Evolutionary conservation across 2,888 invertebrate genomes (phyloP).

Genomic region (Aphelenchoides bicaudatus): DNA sequence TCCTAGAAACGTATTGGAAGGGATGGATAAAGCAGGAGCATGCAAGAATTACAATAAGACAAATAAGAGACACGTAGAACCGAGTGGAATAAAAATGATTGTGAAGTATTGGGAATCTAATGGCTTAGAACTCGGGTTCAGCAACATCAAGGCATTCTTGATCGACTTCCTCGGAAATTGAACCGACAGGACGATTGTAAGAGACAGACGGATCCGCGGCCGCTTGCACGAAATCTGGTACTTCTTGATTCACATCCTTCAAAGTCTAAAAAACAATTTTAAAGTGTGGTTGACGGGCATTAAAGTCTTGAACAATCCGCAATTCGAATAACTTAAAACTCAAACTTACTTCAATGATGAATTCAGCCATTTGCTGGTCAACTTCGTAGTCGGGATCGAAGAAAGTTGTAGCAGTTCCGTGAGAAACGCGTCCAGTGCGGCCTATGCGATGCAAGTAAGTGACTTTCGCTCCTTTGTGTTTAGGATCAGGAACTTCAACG

Average conservation of each 20-base stretch:
- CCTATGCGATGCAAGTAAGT: neutral
- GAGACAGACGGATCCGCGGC: neutral
- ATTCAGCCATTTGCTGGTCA: neutral
- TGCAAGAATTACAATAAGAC: no score
- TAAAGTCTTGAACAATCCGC: no score
- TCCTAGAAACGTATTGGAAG: no score
- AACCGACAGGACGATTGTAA: neutral
- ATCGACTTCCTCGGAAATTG: neutral
- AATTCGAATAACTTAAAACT: neutral
- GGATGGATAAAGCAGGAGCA: no score
- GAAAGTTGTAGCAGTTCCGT: neutral
- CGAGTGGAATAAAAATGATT: no score
- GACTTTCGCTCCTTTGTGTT: no score
- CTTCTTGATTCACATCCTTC: neutral
- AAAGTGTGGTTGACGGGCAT: neutral
- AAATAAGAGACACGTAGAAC: no score
- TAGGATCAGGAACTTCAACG: neutral
- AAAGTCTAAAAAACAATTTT: constrained; percentile 1
- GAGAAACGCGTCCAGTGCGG: neutral
- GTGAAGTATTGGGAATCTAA: no score
- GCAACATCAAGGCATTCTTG: constrained; percentile 4
- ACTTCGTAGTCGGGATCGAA: neutral
- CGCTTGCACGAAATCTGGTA: neutral
- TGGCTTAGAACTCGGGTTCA: neutral
- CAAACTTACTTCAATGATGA: neutral